phyloP scores from a whole-genome alignment of 2,113 vertebrate species.

The Nicator chloris region DNA sequence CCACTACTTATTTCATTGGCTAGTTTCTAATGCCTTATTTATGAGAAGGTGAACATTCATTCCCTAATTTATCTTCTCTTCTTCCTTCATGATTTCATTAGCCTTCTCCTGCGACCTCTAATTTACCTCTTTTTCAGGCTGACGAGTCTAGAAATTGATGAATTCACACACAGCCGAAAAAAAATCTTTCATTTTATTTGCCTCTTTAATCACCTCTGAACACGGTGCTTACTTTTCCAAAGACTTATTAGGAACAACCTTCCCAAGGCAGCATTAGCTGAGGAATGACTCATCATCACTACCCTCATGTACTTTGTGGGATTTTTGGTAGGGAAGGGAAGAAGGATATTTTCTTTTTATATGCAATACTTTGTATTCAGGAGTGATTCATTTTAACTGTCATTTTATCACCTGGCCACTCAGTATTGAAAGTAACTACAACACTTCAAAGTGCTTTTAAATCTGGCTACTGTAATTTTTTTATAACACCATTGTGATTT shows the following conservation, averaged over 20 bases:
- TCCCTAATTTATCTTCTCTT: not conserved
- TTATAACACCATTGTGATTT: not conserved
- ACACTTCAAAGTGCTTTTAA: not conserved
- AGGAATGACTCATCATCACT: not conserved
- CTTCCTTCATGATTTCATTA: not conserved
- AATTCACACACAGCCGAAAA: not conserved
- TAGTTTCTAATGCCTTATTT: not conserved
- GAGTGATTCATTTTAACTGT: not conserved
- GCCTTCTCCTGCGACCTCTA: not conserved
- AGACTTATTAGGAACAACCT: not conserved
- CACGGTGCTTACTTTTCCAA: not conserved
- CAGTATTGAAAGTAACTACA: not conserved
- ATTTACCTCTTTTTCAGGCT: conserved; percentile 6
- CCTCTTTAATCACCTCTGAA: not conserved
- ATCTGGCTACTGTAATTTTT: not conserved
- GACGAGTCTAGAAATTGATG: not conserved
- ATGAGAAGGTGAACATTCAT: not conserved
- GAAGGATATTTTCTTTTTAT: not conserved
- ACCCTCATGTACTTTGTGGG: not conserved
- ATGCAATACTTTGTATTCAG: not conserved
- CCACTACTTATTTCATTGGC: not conserved
- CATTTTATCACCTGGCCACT: not conserved
- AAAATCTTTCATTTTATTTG: conserved; percentile 7
- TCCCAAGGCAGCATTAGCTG: not conserved
- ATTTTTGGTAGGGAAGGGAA: not conserved